Evolutionary conservation across 1,140 invertebrate species (phyloP), one percentile per base, ranked within the genome.

Genomic region (Zophobas atratus): DNA sequence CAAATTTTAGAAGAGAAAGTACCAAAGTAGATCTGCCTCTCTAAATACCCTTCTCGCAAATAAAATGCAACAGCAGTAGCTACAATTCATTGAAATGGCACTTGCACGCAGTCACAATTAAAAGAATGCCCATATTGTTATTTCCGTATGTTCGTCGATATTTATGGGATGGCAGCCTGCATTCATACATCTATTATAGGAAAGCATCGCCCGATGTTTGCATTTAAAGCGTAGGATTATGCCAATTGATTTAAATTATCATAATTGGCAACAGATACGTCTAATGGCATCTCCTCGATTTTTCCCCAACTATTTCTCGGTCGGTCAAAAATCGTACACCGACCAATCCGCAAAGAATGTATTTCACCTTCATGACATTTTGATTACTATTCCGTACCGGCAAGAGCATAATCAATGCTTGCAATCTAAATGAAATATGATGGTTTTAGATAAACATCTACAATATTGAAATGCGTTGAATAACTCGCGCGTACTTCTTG

Each of bases 221-320:
- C 60, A 67, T 67, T 39, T n/a, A 67, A 67, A 67, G 60, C 60
- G 60, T 67, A 67, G 60, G 60, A 67, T 67, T 67, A 67, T 67
- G 39, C 60, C 60, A 41, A 67, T 67, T 67, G 60, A 67, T 67
- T 67, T 67, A 67, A 67, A 67, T 67, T 67, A 67, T 67, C 60
- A 67, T 67, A 67, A 67, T 67, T 67, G 60, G 39, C 39, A 43
- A 51, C 49, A 51, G 49, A 51, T 51, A 51, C 49, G 49, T 5
- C 20, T 51, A 51, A 51, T 51, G 49, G 49, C 49, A n/a, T 51
- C 20, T 20, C 6, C 6, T 2, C 49, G 49, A 20, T 6, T 20
- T 4, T 46, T 5, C 49, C 6, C 49, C 3, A 2, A 2, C 49
- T 51, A 2, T 20, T 51, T 20, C n/a, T 51, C 49, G 6, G 43